Evolutionary conservation across 1,140 invertebrate genomes (phyloP), one percentile per base, ranked within the genome.

Genomic region (Macrobrachium nipponense): DNA sequence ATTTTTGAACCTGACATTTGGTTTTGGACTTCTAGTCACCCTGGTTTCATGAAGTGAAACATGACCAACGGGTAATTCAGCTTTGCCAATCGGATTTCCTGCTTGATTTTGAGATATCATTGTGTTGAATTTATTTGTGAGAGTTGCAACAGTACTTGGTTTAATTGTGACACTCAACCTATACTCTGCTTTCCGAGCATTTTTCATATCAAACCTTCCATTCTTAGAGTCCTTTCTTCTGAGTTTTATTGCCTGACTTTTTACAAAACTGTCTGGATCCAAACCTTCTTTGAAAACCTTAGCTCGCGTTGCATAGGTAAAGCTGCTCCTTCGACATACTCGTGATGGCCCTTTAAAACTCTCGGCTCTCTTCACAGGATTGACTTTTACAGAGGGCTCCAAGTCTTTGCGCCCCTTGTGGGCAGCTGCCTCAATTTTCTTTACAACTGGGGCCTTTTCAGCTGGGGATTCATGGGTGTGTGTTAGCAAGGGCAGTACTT

Each of bases 101-200:
- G 80, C 66, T 60, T 87, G 86, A 79, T 89, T 89, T 75, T 89
- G 86, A 0, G 86, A 89, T 43, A 87, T 89, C 15, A 89, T 85
- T 36, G 88, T 87, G 81, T 89, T 89, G 23, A 87, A 89, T 36
- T 87, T 89, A 68, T 89, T 86, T 0, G 88, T 78, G 51, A 89
- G 78, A 14, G 80, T 82, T n/a, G 86, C 88, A 14, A 89, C 88
- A 5, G 82, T 89, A 44, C 82, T 87, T 0, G 88, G 88, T 61
- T 87, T 84, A 51, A 89, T 87, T 36, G 88, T 89, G 10, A 89
- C 86, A 20, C 88, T 89, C 51, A 89, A 66, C 12, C 88, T 75
- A 36, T 89, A 89, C 60, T 87, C 88, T 6, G 86, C 85, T 66
- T 87, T 89, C 20, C 86, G 75, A 17, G 72, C 86, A 70, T 81